phyloP scores from a whole-genome alignment of 2,888 invertebrate genomes.

The Apamea epomidion region DNA sequence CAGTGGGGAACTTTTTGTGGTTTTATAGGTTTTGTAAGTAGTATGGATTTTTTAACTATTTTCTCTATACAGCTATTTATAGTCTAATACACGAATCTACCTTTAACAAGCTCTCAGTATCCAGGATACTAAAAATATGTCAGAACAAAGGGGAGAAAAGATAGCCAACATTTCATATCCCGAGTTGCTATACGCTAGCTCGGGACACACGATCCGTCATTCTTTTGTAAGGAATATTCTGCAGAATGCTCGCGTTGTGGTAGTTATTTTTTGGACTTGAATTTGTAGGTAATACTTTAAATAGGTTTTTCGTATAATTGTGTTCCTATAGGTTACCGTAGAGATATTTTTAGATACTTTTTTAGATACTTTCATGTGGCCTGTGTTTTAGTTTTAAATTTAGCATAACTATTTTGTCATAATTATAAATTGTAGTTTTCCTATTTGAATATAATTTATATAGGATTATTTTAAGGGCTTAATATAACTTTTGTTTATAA shows the following conservation, averaged over 20 bases:
- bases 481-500: neutral
- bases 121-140: neutral
- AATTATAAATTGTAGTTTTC: neutral
- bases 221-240: neutral
- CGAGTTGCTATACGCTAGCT: neutral
- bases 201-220: neutral
- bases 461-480: constrained; percentile 1
- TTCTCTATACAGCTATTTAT: neutral
- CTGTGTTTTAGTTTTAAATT: constrained; percentile 11
- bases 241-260: neutral
- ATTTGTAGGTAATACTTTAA: neutral
- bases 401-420: neutral
- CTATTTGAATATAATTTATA: constrained; percentile 7
- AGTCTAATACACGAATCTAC: neutral
- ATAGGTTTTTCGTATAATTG: constrained; percentile 8
- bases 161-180: neutral
- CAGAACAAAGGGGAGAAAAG: neutral
- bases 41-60: neutral
- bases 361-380: neutral
- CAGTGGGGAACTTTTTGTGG: constrained; percentile 68
- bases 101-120: neutral
- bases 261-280: neutral
- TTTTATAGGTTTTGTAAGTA: neutral
- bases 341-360: neutral
- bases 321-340: constrained; percentile 31